A percentile compares a stretch with the other conserved stretches of the same genome.
Conservation (phyloP, 2,888 invertebrate species). For the Drosophila colorata region DNA sequence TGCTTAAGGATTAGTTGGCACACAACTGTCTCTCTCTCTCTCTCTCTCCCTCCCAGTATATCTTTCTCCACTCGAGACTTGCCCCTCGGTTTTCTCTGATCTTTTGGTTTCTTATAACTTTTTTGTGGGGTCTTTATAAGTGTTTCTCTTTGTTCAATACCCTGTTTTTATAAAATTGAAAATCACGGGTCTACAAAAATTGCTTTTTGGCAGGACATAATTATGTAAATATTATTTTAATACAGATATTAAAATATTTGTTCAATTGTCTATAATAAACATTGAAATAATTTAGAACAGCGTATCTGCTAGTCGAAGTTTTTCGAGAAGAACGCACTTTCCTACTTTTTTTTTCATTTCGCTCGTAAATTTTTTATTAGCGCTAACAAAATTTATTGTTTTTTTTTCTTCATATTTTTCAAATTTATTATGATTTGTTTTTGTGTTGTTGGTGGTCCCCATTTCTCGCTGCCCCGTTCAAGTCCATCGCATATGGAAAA, state of each 20-base stretch:
- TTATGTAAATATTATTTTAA: no score
- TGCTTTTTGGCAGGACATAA: no score
- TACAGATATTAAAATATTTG: no score
- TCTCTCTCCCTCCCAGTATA: background rate
- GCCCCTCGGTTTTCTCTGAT: slow-evolving; percentile 58
- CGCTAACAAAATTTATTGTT: background rate
- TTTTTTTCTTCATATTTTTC: slow-evolving; percentile 3
- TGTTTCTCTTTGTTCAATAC: slow-evolving; percentile 3
- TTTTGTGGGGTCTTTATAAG: background rate
- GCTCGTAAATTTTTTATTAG: slow-evolving; percentile 2
- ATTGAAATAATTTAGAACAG: background rate
- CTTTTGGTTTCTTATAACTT: slow-evolving; percentile 32
- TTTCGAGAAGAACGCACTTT: background rate
- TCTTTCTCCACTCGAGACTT: slow-evolving; percentile 52
- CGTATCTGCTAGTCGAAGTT: background rate
- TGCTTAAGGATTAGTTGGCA: slow-evolving; percentile 68
- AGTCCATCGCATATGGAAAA: slow-evolving; percentile 21
- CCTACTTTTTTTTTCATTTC: background rate
- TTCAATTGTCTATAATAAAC: no score
- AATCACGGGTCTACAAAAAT: background rate
- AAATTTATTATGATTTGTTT: slow-evolving; percentile 20
- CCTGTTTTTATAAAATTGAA: background rate
- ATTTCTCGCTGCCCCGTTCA: background rate
- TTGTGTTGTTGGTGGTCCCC: slow-evolving; percentile 14
- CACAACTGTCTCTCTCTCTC: slow-evolving; percentile 10